phyloP scores from a whole-genome alignment of 1,140 invertebrate genomes.

The Gonioctena quinquepunctata region DNA sequence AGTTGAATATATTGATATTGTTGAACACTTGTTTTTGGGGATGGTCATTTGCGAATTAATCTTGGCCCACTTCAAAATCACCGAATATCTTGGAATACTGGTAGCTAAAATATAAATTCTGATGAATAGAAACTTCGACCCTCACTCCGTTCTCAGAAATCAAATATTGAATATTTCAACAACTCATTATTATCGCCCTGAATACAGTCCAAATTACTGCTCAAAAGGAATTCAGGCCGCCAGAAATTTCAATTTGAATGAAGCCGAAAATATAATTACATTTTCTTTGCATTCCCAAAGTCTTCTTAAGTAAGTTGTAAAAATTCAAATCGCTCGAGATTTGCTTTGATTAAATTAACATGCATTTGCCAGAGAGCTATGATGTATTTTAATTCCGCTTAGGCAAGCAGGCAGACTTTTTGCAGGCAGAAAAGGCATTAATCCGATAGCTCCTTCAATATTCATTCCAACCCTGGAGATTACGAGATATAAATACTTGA shows the following conservation, averaged over 20 bases:
- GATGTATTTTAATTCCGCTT: constrained; percentile 3
- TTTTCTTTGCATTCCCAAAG: neutral
- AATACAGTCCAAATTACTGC: neutral
- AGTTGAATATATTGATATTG: too few relatives aligned
- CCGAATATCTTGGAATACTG: too few relatives aligned
- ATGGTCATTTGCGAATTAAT: too few relatives aligned
- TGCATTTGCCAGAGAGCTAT: constrained; percentile 3
- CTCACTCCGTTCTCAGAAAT: neutral
- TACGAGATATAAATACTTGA: neutral
- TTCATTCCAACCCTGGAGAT: neutral
- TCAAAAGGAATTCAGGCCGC: neutral
- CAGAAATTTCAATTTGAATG: neutral
- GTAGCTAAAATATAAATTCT: too few relatives aligned
- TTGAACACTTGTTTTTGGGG: too few relatives aligned
- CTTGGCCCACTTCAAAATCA: too few relatives aligned
- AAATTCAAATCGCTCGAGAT: constrained; percentile 7
- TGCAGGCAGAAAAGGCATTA: neutral
- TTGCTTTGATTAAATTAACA: constrained; percentile 11
- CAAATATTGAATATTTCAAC: neutral
- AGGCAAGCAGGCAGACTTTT: neutral
- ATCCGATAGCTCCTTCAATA: constrained; percentile 6
- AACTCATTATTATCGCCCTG: neutral
- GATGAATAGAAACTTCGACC: too few relatives aligned
- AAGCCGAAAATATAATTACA: neutral
- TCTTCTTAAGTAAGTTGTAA: neutral